Evolutionary conservation across 2,888 invertebrate genomes (phyloP), one percentile per base, ranked within the genome.

Genomic region (Microdon myrmicae): DNA sequence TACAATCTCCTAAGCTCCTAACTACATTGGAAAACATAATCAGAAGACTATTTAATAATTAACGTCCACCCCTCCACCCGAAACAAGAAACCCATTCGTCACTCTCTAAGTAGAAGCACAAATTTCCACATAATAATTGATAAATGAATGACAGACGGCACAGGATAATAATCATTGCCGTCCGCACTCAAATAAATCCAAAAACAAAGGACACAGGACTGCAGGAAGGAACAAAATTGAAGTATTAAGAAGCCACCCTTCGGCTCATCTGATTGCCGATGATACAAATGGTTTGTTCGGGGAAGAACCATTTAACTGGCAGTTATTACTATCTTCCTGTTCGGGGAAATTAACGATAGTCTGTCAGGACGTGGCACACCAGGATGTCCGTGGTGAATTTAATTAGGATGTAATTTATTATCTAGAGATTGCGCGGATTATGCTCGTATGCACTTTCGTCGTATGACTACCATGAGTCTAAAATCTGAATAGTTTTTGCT

Each of bases 351-450:
- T 35, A 53, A 53, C 38, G 44, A 43, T 49, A 34, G 22, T 22
- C 23, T 6, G 7, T 19, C 23, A 28, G 29, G 4, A 45, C 13
- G 35, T 3, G 23, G 35, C 17, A 39, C 20, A 22, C 9, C 38
- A 35, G 59, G 53, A 51, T 45, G 51, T 41, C 61, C 56, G 35
- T 45, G 45, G 39, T 41, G 37, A 56, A 56, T 56, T 51, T 26
- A 64, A 56, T 56, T 51, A 61, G 56, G 56, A 56, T 31, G 20
- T 56, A 55, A 61, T 56, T 45, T 41, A 64, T 51, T 49, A 51
- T 26, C 28, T 37, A 7, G 9, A 9, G 47, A 35, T 37, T 37
- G 43, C n/a, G 8, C 28, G 22, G 31, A 38, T 38, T 45, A 44
- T 17, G n/a, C n/a, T n/a, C n/a, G n/a, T n/a, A n/a, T n/a, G n/a